Evolutionary conservation across 2,797 vertebrate genomes (phyloP).

Genomic region (Paedocypris micromegethes): DNA sequence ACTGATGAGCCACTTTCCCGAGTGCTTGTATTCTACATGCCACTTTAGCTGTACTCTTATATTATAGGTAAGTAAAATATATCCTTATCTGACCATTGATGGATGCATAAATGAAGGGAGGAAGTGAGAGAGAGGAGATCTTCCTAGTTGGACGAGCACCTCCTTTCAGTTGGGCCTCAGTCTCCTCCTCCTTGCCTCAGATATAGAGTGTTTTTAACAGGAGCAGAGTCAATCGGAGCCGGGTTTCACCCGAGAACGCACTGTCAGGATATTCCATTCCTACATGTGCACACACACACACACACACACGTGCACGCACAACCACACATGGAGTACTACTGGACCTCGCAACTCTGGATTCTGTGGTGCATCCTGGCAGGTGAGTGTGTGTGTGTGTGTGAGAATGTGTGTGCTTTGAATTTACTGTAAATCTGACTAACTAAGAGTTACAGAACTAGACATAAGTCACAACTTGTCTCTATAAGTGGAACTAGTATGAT

Average conservation of each 20-base stretch:
- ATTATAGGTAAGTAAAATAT: too few species aligned
- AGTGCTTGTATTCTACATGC: background rate
- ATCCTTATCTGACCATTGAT: constrained; percentile 9
- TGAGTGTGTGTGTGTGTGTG: constrained; percentile 60
- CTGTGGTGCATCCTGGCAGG: constrained; percentile 78
- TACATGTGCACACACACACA: constrained; percentile 47
- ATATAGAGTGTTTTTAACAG: constrained; percentile 67
- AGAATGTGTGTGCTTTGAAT: background rate
- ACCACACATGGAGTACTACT: constrained; percentile 79
- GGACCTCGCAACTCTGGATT: constrained; percentile 80
- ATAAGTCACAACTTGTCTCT: constrained; percentile 3
- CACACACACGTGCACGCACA: constrained; percentile 49
- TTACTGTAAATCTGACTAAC: background rate
- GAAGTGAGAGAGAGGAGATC: constrained; percentile 41
- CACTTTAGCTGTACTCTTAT: too few species aligned
- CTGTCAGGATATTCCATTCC: constrained; percentile 65
- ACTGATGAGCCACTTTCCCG: constrained; percentile 7
- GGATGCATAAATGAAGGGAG: constrained; percentile 29
- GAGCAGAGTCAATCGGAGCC: constrained; percentile 65
- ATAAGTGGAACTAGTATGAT: constrained; percentile 13
- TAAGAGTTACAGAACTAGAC: too few species aligned
- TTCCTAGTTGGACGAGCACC: constrained; percentile 57
- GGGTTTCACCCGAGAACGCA: constrained; percentile 59
- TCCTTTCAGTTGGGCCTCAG: constrained; percentile 57
- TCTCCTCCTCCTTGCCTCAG: constrained; percentile 68